Base-by-base conservation (phyloP, 1,140 invertebrate genomes). In the Leptonema lineaticorne region DNA sequence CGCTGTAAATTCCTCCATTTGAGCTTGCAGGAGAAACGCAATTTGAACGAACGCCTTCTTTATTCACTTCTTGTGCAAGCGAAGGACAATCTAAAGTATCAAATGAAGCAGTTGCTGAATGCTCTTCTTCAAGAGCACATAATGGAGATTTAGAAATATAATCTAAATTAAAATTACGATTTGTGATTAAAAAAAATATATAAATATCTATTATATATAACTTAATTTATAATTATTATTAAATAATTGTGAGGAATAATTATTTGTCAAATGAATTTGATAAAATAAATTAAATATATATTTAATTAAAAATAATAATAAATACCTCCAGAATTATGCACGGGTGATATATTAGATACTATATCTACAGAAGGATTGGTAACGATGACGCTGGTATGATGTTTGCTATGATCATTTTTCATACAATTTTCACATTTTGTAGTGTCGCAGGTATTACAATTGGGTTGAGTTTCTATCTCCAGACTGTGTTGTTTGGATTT, bases 1-100 rank as follows among this genome's bases (percentile, higher is more conserved):
- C 91, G 58, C 90, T 90, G 76, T 95, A 95, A 45, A 94, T 87
- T 0, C 93, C 93, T 0, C 93, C 93, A 80, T 94, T 92, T 30
- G 90, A 92, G 74, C 90, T 92, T 3, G 89, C 90, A 1, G 91
- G 91, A 0, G 91, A 93, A 1, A 90, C 87, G 69, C 91, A 92
- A 66, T 78, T 78, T 9, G 79, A 82, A 0, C 80, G 74, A 0
- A 45, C 30, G 9, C 66, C 72, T 45, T 74, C 75, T 33, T 74
- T 77, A 14, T 80, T 78, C 14, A 77, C 70, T 7, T 79, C 73
- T 46, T 78, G 73, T 46, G 74, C 66, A n/a, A 74, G 70, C 1
- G 67, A 20, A 0, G 78, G 80, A 67, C 68, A 70, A 45, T 83
- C 81, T 48, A 82, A 64, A 0, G 78, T 79, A 37, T 83, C 81